These are phyloP conservation scores for Pachyrhynchus sulphureomaculatus DNA, from an alignment of 1,140 invertebrate species.

Conservation along the genomic window DNA sequence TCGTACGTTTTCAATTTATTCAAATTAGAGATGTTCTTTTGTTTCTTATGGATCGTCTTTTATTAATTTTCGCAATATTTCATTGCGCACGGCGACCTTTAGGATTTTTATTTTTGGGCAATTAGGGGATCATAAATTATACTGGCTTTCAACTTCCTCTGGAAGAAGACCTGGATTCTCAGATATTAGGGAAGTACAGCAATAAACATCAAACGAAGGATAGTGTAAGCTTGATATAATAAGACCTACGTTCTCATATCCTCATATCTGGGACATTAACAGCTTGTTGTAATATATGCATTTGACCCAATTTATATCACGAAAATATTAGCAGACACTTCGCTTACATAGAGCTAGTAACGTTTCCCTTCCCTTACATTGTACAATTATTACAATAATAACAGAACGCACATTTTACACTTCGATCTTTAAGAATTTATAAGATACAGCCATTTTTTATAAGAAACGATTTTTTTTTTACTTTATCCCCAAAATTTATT, in stretches of 20 bases:
- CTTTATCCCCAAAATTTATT: no score
- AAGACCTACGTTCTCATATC: constrained; percentile 14
- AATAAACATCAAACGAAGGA: constrained; percentile 46
- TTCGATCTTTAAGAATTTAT: no score
- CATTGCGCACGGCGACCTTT: constrained; percentile 2
- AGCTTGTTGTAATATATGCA: no score
- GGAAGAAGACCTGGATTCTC: constrained; percentile 19
- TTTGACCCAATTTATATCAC: no score
- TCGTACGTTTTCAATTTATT: constrained; percentile 14
- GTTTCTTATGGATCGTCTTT: constrained; percentile 11
- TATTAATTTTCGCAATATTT: constrained; percentile 29
- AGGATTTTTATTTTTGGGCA: constrained; percentile 39
- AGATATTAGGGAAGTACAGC: constrained; percentile 42
- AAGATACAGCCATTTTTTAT: no score
- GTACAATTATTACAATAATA: no score
- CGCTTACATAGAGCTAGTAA: no score
- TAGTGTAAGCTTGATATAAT: constrained; percentile 21
- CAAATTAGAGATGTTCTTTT: constrained; percentile 20
- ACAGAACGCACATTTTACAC: no score
- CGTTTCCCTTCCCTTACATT: no score
- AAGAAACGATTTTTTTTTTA: no score
- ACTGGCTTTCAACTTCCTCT: constrained; percentile 3
- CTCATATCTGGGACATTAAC: no score
- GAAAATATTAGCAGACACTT: no score
- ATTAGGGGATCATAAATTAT: constrained; percentile 41